phyloP scores from a whole-genome alignment of 2,113 vertebrate genomes.

The Panthera leo region DNA sequence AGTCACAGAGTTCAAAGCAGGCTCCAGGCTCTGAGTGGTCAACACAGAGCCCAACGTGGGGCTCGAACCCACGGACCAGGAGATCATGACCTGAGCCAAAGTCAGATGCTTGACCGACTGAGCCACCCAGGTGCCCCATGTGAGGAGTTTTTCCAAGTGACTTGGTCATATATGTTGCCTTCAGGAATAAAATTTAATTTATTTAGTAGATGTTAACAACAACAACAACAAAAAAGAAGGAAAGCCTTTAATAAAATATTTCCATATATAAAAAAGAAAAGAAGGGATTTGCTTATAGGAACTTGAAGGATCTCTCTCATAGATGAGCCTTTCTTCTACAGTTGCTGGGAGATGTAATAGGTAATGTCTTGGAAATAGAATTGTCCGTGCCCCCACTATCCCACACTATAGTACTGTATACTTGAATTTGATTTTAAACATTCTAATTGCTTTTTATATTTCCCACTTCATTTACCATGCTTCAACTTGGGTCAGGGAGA shows the following conservation, averaged over 20 bases:
- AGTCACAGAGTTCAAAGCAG: too few relatives aligned
- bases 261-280: neutral
- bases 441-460: neutral
- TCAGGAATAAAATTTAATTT: neutral
- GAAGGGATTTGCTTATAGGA: neutral
- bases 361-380: neutral
- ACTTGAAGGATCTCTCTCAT: neutral
- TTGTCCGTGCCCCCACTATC: rapidly evolving
- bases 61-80: too few relatives aligned
- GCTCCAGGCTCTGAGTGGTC: too few relatives aligned
- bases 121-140: neutral
- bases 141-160: neutral
- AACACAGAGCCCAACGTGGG: too few relatives aligned
- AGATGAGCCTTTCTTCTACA: neutral
- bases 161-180: neutral
- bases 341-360: neutral
- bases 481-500: neutral
- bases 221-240: neutral
- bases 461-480: neutral
- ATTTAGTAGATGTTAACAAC: neutral
- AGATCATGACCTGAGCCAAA: too few relatives aligned
- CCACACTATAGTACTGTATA: neutral
- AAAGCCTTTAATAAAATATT: neutral
- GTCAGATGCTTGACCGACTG: too few relatives aligned
- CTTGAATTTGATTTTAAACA: neutral